Percentiles rank a stretch among this genome's conserved stretches.
Conservation (phyloP, 2,888 invertebrate genomes). For the Vesta saturnalis region DNA sequence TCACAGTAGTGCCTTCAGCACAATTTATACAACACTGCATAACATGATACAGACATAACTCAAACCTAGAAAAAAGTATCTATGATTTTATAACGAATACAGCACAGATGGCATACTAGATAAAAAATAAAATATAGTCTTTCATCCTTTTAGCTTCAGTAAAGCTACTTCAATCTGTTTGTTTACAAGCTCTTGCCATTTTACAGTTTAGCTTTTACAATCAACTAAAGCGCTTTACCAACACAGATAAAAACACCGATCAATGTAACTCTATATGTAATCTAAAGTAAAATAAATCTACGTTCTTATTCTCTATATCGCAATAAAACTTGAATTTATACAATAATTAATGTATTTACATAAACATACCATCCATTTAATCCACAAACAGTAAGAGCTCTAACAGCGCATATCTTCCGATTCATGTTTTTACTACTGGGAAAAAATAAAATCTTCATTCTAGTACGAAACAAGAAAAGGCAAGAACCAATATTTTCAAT, state of each 20-base stretch:
- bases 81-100: slow-evolving; percentile 1
- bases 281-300: no score
- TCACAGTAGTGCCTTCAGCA: background rate
- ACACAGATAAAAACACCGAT: background rate
- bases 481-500: no score
- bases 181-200: slow-evolving; percentile 1
- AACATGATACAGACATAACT: background rate
- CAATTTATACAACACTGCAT: background rate
- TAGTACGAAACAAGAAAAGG: no score
- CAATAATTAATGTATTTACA: no score
- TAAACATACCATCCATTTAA: no score
- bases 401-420: no score
- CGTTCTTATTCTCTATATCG: no score
- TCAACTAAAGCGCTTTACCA: background rate
- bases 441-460: no score
- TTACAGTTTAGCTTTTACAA: background rate
- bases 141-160: background rate
- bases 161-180: background rate
- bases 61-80: background rate
- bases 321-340: no score
- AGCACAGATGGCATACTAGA: slow-evolving; percentile 1
- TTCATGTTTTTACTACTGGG: no score
- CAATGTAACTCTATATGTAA: background rate
- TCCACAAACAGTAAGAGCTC: no score
- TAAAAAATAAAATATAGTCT: background rate